These are phyloP conservation scores for Phengaris alcon DNA, from an alignment of 2,888 invertebrate genomes.

Conservation along the genomic window DNA sequence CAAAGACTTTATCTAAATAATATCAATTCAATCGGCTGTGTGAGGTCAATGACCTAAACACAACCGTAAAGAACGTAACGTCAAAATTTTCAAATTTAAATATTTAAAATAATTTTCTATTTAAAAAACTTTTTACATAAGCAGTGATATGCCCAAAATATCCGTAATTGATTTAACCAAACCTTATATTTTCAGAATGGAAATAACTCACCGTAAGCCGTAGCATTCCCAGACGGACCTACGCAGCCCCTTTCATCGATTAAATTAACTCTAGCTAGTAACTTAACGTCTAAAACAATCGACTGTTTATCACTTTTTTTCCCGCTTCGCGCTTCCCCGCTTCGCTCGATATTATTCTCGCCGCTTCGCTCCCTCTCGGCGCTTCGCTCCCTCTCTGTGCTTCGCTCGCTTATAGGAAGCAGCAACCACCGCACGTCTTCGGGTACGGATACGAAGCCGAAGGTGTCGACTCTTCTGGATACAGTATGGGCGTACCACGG, in stretches of 20 bases:
- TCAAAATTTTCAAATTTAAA: too few species aligned
- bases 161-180: too few species aligned
- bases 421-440: conserved; percentile 51
- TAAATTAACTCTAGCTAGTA: conserved; percentile 61
- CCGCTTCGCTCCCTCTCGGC: conserved; percentile 39
- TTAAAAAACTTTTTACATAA: too few species aligned
- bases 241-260: conserved; percentile 63
- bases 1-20: too few species aligned
- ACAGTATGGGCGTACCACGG: conserved; percentile 64
- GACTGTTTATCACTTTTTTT: conserved; percentile 34
- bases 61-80: too few species aligned
- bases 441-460: conserved; percentile 51
- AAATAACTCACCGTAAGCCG: conserved; percentile 58
- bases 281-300: conserved; percentile 52
- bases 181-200: neutral
- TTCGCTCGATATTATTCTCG: conserved; percentile 30
- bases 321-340: conserved; percentile 26
- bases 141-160: too few species aligned
- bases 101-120: too few species aligned
- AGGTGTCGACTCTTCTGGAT: conserved; percentile 48
- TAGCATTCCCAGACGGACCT: conserved; percentile 63
- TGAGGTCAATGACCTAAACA: too few species aligned
- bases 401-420: conserved; percentile 52
- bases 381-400: conserved; percentile 44
- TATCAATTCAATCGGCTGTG: too few species aligned